Conservation (phyloP, 2,888 invertebrate species). For the Cerastis leucographa region DNA sequence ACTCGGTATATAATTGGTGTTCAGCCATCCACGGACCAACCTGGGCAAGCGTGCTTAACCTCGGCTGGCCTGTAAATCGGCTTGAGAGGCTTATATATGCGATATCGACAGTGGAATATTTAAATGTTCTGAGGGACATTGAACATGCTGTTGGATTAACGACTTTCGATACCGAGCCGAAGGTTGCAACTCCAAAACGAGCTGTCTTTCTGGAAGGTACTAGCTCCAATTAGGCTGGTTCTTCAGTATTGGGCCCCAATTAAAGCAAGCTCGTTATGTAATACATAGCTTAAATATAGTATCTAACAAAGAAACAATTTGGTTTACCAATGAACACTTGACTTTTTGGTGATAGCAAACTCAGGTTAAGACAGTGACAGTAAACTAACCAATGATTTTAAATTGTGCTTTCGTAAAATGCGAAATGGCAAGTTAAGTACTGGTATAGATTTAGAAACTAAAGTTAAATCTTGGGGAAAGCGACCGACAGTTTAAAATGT, state of each 20-base stretch:
- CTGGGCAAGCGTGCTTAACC: too few relatives aligned
- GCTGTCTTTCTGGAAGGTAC: neutral
- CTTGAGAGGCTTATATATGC: too few relatives aligned
- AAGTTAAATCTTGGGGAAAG: slow-evolving; percentile 23
- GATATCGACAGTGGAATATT: neutral
- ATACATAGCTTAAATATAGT: slow-evolving; percentile 54
- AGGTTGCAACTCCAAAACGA: neutral
- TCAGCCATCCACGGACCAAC: too few relatives aligned
- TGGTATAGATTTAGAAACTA: slow-evolving; percentile 46
- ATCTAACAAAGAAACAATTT: slow-evolving; percentile 69
- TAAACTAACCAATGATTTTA: slow-evolving; percentile 37
- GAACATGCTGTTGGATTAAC: neutral
- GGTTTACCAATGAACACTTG: slow-evolving; percentile 77
- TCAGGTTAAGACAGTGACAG: slow-evolving; percentile 57
- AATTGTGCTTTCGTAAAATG: slow-evolving; percentile 65
- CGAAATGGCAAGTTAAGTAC: slow-evolving; percentile 71
- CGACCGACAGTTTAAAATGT: slow-evolving; percentile 4
- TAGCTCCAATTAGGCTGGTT: neutral
- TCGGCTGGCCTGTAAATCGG: too few relatives aligned
- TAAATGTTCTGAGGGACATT: neutral
- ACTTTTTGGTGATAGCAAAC: slow-evolving; percentile 75
- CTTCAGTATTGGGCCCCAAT: slow-evolving; percentile 29
- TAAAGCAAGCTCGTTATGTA: slow-evolving; percentile 51
- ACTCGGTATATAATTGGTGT: too few relatives aligned
- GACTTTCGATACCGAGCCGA: neutral